Base-by-base conservation (phyloP, 2,888 invertebrate species). In the Cyrtodaria siliqua region DNA sequence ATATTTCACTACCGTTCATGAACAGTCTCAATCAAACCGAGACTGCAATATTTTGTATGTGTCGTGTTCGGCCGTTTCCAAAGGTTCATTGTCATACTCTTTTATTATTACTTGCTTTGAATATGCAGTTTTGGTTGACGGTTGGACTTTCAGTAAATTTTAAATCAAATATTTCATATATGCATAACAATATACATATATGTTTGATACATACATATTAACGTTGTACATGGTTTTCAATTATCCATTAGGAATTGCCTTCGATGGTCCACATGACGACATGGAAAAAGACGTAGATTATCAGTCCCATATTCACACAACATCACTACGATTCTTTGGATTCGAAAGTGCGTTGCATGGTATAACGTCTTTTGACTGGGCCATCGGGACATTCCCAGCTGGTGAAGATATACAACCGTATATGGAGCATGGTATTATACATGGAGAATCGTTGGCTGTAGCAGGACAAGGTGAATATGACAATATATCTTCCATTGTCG, bases 271-370 rank as follows among this genome's bases (percentile, higher is more conserved):
- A 4, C 42, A 68, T 20, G 57, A 68, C 27, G 66, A 67, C 9
- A 70, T 72, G 14, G 67, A 63, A 6, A 44, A 80, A 42, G 86
- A 88, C 47, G 55, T 79, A n/a, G 84, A 86, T 67, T 86, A 83
- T 55, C 84, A 85, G 69, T 44, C 63, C 23, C 80, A 85, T 64
- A 61, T 52, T 29, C 75, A 74, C 26, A 73, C 79, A 0, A 75
- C 86, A 14, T 82, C 87, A 8, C 64, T 80, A n/a, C 67, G 71
- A 49, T 88, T 86, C 55, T 40, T 52, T 59, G 85, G 85, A 6
- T 88, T 86, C 67, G 77, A 83, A 53, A 87, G 86, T 53, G 72
- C 71, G 64, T 67, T 68, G 9, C 76, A 87, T 70, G 88, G 88
- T 12, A 73, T 88, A 9, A 60, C 49, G n/a, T 47, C 66, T 20